Percentiles rank a stretch among this genome's conserved stretches.
Conservation (phyloP, 2,113 vertebrate genomes). For the Mastomys natalensis region DNA sequence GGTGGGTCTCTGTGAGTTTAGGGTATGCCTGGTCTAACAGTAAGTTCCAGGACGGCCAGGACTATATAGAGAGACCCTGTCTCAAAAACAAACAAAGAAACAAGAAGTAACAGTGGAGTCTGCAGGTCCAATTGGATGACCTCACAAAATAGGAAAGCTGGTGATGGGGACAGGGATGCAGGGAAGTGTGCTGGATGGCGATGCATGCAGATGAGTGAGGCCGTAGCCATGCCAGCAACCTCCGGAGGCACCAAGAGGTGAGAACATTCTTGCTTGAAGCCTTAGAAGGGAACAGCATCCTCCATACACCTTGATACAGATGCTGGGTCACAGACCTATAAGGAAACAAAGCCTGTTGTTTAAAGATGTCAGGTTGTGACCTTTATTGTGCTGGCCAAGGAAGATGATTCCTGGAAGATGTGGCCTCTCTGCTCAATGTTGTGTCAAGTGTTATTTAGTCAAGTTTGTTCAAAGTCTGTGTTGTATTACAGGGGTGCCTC, state of each 20-base stretch:
- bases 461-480: background rate
- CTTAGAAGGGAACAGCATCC: background rate
- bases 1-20: background rate
- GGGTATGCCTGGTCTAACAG: background rate
- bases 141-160: background rate
- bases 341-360: background rate
- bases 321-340: background rate
- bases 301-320: background rate
- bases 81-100: background rate
- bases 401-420: rapidly evolving
- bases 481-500: rapidly evolving
- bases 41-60: background rate
- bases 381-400: background rate
- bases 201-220: background rate
- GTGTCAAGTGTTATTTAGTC: background rate
- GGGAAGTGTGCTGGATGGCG: rapidly evolving
- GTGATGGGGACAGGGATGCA: no score
- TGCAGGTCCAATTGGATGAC: rapidly evolving
- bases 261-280: background rate
- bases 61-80: background rate
- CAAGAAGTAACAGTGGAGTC: background rate
- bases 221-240: no score
- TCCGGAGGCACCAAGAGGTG: background rate
- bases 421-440: background rate
- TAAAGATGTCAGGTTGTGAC: background rate